phyloP scores from a whole-genome alignment of 2,113 vertebrate species.

The Pseudopodoces humilis region DNA sequence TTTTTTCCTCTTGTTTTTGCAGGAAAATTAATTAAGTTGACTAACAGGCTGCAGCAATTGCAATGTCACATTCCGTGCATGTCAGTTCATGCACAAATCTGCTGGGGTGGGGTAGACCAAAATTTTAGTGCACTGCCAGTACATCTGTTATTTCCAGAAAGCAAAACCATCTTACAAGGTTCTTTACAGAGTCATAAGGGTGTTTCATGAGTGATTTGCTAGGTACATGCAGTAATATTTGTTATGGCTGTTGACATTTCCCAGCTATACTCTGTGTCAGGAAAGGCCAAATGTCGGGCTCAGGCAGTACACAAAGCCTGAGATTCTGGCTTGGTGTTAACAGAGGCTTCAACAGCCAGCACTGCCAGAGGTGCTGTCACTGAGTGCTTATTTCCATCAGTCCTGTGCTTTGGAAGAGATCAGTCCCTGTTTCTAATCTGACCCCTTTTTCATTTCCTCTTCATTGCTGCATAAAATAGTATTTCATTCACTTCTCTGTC shows the following conservation, averaged over 20 bases:
- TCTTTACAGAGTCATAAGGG: not conserved
- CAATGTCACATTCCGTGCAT: not conserved
- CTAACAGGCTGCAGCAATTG: not conserved
- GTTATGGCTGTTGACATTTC: conserved; percentile 36
- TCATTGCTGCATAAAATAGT: not conserved
- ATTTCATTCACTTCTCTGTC: not conserved
- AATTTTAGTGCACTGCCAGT: not conserved
- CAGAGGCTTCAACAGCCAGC: not conserved
- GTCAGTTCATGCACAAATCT: not conserved
- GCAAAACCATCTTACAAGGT: conserved; percentile 3
- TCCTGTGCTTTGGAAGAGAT: not conserved
- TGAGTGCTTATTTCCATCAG: not conserved
- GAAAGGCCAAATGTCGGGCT: not conserved
- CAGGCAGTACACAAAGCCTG: not conserved
- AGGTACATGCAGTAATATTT: conserved; percentile 33
- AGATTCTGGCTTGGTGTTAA: not conserved
- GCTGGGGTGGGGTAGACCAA: fast-evolving
- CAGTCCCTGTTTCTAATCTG: not conserved
- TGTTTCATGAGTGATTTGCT: conserved; percentile 48
- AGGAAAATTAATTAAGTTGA: not conserved
- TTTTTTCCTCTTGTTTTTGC: not conserved
- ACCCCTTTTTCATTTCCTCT: not conserved
- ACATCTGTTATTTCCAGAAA: conserved; percentile 5
- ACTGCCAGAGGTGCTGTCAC: not conserved
- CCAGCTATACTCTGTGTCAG: not conserved